Percentiles rank a stretch among this genome's conserved stretches.
phyloP scores from a whole-genome alignment of 2,888 invertebrate species.

The Heteromyza rotundicornis region DNA sequence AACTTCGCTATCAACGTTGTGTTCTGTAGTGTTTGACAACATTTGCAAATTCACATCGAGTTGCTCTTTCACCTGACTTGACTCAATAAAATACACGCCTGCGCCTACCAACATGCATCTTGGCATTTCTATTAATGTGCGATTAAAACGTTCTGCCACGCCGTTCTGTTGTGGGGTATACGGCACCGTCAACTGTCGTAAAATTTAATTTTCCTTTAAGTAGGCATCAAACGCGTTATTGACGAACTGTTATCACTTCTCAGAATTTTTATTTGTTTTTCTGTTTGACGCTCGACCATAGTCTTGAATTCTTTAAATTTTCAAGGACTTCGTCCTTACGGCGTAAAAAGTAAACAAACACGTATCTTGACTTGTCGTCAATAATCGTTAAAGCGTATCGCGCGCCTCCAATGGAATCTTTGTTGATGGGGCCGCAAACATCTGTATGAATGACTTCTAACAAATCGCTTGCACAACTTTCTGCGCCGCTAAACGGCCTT shows the following conservation, averaged over 20 bases:
- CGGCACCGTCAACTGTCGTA: too few relatives aligned
- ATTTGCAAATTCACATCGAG: too few relatives aligned
- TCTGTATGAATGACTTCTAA: constrained; percentile 24
- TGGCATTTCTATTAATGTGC: too few relatives aligned
- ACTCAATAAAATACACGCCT: too few relatives aligned
- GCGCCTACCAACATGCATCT: neutral
- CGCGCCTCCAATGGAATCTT: constrained; percentile 26
- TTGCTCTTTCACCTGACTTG: too few relatives aligned
- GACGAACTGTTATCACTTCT: constrained; percentile 11
- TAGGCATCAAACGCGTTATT: constrained; percentile 5
- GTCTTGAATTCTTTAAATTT: constrained; percentile 18
- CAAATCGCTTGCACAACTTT: constrained; percentile 16
- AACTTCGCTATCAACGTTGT: too few relatives aligned
- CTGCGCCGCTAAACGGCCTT: constrained; percentile 19
- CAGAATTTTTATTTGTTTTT: constrained; percentile 11
- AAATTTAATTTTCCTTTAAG: constrained; percentile 10
- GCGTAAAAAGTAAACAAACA: constrained; percentile 30
- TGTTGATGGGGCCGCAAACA: constrained; percentile 25
- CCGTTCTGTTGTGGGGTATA: constrained; percentile 3
- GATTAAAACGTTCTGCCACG: too few relatives aligned
- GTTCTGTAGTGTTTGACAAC: too few relatives aligned
- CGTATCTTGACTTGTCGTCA: constrained; percentile 27
- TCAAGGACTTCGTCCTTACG: constrained; percentile 18
- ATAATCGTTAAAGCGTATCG: constrained; percentile 31
- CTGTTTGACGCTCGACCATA: constrained; percentile 9